phyloP scores from a whole-genome alignment of 2,797 vertebrate genomes.

The Alosa sapidissima region DNA sequence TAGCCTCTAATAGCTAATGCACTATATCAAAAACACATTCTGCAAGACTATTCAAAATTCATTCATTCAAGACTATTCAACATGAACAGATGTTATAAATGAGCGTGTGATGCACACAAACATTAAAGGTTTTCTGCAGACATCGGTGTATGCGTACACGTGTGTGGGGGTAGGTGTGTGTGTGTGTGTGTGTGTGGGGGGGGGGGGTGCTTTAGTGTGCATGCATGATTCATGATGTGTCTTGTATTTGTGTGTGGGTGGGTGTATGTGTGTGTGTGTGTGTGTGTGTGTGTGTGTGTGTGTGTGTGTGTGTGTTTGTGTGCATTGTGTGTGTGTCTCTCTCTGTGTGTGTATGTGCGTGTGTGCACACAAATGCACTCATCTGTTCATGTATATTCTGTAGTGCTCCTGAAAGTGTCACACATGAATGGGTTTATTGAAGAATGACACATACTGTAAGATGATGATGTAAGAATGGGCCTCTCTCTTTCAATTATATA shows the following conservation, averaged over 20 bases:
- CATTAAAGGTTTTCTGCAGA: no score
- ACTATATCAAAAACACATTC: no score
- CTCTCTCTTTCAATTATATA: slow-evolving; percentile 52
- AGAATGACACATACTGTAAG: slow-evolving; percentile 53
- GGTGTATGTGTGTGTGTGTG: slow-evolving; percentile 32
- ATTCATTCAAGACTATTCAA: background rate
- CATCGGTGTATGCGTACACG: background rate
- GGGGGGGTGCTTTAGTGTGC: background rate
- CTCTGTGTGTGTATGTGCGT: slow-evolving; percentile 25
- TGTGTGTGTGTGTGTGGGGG: no score
- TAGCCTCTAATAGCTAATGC: no score
- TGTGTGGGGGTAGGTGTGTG: background rate
- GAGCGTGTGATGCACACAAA: background rate
- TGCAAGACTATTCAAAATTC: background rate
- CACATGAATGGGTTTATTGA: slow-evolving; percentile 51
- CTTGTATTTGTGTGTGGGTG: background rate
- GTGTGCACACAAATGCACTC: slow-evolving; percentile 13
- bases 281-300: slow-evolving; percentile 19
- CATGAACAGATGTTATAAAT: background rate
- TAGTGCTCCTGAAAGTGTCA: slow-evolving; percentile 17
- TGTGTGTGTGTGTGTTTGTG: slow-evolving; percentile 28
- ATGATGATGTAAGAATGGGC: slow-evolving; percentile 65
- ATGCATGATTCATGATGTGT: slow-evolving; percentile 20
- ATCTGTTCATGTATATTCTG: slow-evolving; percentile 30
- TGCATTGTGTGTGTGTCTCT: background rate